A percentile compares a stretch with the other conserved stretches of the same genome.
Evolutionary conservation across 2,888 invertebrate genomes (phyloP).

Genomic region (Sclerodermus sp.): DNA sequence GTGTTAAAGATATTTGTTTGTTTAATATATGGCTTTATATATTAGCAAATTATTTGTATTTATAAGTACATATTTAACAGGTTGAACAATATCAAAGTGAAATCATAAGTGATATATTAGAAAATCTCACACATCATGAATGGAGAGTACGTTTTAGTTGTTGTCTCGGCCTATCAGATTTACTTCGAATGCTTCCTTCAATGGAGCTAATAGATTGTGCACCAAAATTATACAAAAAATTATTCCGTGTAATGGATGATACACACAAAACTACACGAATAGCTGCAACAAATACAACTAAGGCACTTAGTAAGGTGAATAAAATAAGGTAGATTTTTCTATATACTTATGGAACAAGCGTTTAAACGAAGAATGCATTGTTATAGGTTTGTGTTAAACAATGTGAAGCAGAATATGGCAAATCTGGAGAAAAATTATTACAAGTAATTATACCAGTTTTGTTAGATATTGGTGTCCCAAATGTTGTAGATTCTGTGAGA

Average conservation of each 20-base stretch:
- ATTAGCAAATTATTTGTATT: conserved; percentile 8
- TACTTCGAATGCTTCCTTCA: conserved; percentile 61
- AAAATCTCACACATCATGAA: conserved; percentile 79
- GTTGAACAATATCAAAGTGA: conserved; percentile 79
- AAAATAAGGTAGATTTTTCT: background rate
- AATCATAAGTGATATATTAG: conserved; percentile 77
- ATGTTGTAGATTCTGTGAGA: conserved; percentile 77
- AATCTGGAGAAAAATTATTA: conserved; percentile 72
- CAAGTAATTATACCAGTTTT: conserved; percentile 79
- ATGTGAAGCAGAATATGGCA: conserved; percentile 71
- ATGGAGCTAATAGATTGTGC: conserved; percentile 55
- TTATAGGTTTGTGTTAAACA: conserved; percentile 71
- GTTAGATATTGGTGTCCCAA: conserved; percentile 77
- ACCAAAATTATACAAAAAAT: conserved; percentile 73
- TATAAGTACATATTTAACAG: conserved; percentile 56
- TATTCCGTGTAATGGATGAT: conserved; percentile 93
- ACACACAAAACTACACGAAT: conserved; percentile 85
- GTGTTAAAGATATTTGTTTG: background rate
- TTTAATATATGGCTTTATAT: background rate
- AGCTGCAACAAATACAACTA: conserved; percentile 73
- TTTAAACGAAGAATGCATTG: no score
- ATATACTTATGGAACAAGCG: no score
- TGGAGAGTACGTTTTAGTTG: conserved; percentile 92
- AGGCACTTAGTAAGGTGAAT: conserved; percentile 71
- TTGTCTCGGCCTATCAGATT: conserved; percentile 83